phyloP scores from a whole-genome alignment of 1,140 invertebrate species.

The Proales similis region DNA sequence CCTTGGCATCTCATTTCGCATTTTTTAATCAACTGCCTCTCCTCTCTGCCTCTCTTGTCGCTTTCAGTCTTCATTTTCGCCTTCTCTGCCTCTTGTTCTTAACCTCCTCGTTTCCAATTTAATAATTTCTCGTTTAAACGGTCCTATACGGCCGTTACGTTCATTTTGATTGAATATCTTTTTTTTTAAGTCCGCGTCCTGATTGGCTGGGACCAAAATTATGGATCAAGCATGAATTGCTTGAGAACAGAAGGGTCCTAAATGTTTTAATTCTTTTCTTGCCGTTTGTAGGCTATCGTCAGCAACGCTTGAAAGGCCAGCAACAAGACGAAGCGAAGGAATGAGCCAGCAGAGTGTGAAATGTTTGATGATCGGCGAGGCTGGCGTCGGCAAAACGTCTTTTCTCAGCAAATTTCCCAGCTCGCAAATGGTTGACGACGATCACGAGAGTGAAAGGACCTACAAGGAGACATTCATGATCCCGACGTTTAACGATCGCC shows the following conservation, averaged over 20 bases:
- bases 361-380: slow-evolving; percentile 37
- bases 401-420: slow-evolving; percentile 27
- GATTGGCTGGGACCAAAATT: no score
- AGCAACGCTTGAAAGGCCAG: no score
- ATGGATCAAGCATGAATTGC: background rate
- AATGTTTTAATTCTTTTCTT: slow-evolving; percentile 1
- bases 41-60: no score
- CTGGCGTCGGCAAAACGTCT: slow-evolving; percentile 25
- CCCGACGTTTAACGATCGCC: slow-evolving; percentile 14
- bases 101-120: no score
- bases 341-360: no score
- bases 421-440: background rate
- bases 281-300: no score
- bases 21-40: no score
- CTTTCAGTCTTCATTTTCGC: no score
- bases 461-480: background rate
- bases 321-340: no score
- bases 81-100: no score
- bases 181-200: background rate
- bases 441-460: background rate
- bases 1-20: no score
- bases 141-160: background rate
- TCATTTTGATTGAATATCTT: background rate
- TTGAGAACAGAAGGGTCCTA: background rate
- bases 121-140: background rate